These are phyloP conservation scores for Callinectes sapidus DNA, from an alignment of 2,888 invertebrate genomes.

Conservation along the genomic window DNA sequence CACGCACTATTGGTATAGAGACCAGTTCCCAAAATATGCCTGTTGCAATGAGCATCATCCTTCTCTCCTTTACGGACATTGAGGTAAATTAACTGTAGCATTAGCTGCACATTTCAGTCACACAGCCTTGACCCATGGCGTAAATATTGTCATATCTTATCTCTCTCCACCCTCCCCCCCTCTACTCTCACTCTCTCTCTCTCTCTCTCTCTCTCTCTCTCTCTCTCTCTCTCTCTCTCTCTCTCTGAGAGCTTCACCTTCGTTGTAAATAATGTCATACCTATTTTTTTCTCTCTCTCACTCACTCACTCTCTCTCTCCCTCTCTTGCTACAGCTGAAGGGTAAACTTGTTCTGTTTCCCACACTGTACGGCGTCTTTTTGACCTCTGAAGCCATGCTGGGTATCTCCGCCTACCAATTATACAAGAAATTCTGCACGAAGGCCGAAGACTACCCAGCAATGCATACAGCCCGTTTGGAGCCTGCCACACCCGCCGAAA, in stretches of 20 bases:
- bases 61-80: conserved; percentile 61
- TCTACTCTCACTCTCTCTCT: too few relatives aligned
- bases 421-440: not conserved
- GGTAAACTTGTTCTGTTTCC: conserved; percentile 23
- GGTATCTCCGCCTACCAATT: conserved; percentile 11
- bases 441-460: not conserved
- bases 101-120: not conserved
- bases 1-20: conserved; percentile 68
- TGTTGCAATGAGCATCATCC: conserved; percentile 68
- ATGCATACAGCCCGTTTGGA: not conserved
- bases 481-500: conserved; percentile 3
- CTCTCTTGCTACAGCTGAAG: conserved; percentile 17
- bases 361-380: conserved; percentile 38
- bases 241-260: not conserved
- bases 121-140: not conserved
- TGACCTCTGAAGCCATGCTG: not conserved
- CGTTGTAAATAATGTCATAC: not conserved
- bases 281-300: not conserved
- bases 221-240: too few relatives aligned
- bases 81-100: conserved; percentile 8
- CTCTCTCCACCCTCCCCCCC: not conserved
- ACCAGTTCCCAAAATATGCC: conserved; percentile 72
- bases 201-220: too few relatives aligned
- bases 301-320: not conserved
- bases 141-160: not conserved